Evolutionary conservation across 1,140 invertebrate genomes (phyloP).

Genomic region (Harlomillsia oculata): DNA sequence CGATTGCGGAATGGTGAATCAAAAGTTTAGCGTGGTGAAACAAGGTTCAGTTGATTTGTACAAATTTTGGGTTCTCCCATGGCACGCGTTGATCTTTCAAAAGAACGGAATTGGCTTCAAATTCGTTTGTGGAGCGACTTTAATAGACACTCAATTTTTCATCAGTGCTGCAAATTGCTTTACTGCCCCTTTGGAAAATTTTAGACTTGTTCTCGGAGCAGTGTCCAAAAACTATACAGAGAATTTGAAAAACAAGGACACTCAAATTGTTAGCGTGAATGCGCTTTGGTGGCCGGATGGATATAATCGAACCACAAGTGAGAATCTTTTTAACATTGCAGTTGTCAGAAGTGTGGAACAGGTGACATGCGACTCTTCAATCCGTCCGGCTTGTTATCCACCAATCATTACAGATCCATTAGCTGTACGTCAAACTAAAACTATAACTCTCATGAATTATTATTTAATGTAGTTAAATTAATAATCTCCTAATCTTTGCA

Average conservation of each 20-base stretch:
- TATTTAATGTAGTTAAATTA: no score
- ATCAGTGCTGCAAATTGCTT: not conserved
- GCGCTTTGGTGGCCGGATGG: not conserved
- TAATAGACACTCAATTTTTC: not conserved
- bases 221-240: slow-evolving; percentile 1
- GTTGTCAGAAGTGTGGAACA: not conserved
- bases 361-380: not conserved
- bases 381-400: not conserved
- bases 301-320: not conserved
- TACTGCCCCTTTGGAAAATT: not conserved
- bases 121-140: not conserved
- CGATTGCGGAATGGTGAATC: slow-evolving; percentile 9
- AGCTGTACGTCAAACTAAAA: not conserved
- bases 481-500: no score
- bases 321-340: slow-evolving; percentile 3
- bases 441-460: no score
- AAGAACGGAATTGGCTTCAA: not conserved
- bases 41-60: not conserved
- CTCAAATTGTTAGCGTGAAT: not conserved
- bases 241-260: not conserved
- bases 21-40: not conserved
- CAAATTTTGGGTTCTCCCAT: no score
- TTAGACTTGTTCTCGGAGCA: not conserved
- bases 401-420: not conserved
- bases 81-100: slow-evolving; percentile 1